Base-by-base conservation (phyloP, 1,140 invertebrate genomes). In the Vanessa tameamea region DNA sequence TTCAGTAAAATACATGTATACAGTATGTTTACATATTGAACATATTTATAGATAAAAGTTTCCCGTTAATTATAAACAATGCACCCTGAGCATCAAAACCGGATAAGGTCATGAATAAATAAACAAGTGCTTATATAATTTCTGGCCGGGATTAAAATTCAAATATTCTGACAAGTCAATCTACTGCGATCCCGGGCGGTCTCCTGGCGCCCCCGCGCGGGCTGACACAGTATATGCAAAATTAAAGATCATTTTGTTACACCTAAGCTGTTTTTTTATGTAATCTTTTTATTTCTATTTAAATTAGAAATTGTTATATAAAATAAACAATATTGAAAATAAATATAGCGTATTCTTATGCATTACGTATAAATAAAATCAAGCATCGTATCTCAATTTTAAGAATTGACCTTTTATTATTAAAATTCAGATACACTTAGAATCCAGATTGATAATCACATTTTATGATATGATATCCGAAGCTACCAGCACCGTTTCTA, bases 81-180 rank as follows among this genome's bases (percentile, higher is more conserved):
- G 77, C 73, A 76, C 55, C 48, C 61, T 53, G 70, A 69, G 77
- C 65, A 77, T 55, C 77, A 72, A 78, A 79, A 79, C 79, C 64
- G 61, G 53, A 57, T 57, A 57, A 57, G 16, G 76, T 81, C 76
- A 90, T 90, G 90, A 90, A 90, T 92, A 90, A 88, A 87, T 89
- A 87, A 92, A 85, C 83, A 84, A 89, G 81, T 87, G 86, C 84
- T 87, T 91, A 87, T 84, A 83, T 85, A 87, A 89, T 85, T 87
- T 82, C 82, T 84, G 83, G 76, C 78, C 75, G 77, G 86, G 88
- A 93, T 93, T 93, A 93, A 93, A 93, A 93, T 93, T 93, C 89
- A 93, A 93, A 93, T 93, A 93, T 93, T 92, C 91, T 88, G 92
- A 93, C 92, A 90, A 93, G 88, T 93, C 92, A 93, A 93, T 93